Percentiles rank a stretch among this genome's conserved stretches.
phyloP scores from a whole-genome alignment of 2,888 invertebrate species.

The Eristalis arbustorum region DNA sequence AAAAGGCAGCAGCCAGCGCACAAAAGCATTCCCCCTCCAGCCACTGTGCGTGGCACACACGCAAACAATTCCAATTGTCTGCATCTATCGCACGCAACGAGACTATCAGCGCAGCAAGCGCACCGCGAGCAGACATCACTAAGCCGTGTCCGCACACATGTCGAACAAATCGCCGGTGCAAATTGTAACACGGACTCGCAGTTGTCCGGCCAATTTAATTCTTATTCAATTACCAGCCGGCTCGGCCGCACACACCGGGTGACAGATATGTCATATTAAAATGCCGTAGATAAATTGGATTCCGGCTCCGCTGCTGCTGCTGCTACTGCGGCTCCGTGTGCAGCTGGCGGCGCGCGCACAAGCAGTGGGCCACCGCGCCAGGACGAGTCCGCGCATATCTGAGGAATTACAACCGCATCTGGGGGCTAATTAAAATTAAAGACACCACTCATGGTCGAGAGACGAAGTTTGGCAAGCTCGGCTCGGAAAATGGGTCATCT shows the following conservation, averaged over 20 bases:
- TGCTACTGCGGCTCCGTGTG: neutral
- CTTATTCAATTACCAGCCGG: constrained; percentile 66
- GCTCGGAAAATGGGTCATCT: constrained; percentile 45
- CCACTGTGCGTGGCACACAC: constrained; percentile 32
- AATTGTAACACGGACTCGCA: constrained; percentile 66
- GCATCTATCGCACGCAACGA: neutral
- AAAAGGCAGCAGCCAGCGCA: no score
- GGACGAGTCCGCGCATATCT: neutral
- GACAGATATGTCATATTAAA: constrained; percentile 70
- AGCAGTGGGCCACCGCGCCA: neutral
- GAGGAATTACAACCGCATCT: constrained; percentile 41
- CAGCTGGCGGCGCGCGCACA: neutral
- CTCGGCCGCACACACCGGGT: constrained; percentile 53
- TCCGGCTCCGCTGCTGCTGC: constrained; percentile 28
- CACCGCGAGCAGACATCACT: constrained; percentile 53
- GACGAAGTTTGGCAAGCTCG: constrained; percentile 1
- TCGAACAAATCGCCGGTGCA: constrained; percentile 66
- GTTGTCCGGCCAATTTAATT: constrained; percentile 67
- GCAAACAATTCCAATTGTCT: constrained; percentile 54
- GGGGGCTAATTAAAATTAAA: constrained; percentile 39
- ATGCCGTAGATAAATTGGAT: constrained; percentile 67
- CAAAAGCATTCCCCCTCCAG: neutral
- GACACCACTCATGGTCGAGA: neutral
- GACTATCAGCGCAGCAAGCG: constrained; percentile 2
- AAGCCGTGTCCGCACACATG: constrained; percentile 64